Conservation (phyloP, 2,113 vertebrate species). For the Microcebus lehilahytsara region DNA sequence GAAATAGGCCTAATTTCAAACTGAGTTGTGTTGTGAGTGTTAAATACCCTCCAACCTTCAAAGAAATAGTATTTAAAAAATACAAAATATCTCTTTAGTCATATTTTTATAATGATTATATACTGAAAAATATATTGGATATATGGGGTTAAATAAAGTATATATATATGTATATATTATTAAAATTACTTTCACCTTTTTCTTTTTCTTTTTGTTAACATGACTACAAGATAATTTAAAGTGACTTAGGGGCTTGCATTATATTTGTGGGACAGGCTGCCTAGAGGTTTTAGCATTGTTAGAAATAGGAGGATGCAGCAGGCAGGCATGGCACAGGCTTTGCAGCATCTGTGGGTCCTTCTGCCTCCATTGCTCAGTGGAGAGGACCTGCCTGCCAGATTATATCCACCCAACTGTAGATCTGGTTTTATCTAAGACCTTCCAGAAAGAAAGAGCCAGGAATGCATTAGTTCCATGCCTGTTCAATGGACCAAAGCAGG, state of each 20-base stretch:
- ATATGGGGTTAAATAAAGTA: not conserved
- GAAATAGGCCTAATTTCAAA: not conserved
- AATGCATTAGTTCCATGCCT: not conserved
- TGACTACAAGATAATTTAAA: not conserved
- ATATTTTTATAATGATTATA: not conserved
- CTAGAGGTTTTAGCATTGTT: not conserved
- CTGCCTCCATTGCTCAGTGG: not conserved
- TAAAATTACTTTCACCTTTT: not conserved
- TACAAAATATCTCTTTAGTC: not conserved
- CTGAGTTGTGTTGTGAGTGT: not conserved
- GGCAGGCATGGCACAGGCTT: not conserved
- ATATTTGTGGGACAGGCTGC: not conserved
- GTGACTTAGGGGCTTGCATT: not conserved
- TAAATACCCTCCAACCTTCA: not conserved
- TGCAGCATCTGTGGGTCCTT: not conserved
- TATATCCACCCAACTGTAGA: not conserved
- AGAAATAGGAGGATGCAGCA: not conserved
- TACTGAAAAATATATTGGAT: not conserved
- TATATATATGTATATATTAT: not conserved
- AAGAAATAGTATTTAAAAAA: not conserved
- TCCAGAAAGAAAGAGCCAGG: not conserved
- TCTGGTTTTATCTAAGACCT: not conserved
- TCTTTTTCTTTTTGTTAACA: not conserved
- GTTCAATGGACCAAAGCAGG: not conserved
- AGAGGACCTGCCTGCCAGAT: not conserved